Conservation (phyloP, 2,113 vertebrate species). For the Sebastes fasciatus region DNA sequence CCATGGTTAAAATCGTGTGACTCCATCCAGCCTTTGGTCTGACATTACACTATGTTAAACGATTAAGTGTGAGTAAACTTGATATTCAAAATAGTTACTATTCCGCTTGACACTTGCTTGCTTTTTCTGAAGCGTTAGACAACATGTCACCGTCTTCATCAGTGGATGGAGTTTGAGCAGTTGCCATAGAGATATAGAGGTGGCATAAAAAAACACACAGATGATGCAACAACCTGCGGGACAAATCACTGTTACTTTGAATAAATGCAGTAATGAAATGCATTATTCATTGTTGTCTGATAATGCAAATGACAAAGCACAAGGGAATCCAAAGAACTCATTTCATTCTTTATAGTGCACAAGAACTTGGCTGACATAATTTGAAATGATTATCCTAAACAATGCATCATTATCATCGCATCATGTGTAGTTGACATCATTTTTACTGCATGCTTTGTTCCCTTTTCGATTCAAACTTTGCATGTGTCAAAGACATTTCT, state of each 20-base stretch:
- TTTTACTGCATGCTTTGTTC: neutral
- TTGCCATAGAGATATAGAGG: neutral
- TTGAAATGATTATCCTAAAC: neutral
- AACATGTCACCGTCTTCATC: neutral
- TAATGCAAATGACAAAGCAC: slow-evolving; percentile 6
- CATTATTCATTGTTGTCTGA: slow-evolving; percentile 20
- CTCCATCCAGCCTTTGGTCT: too few species aligned
- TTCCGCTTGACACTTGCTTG: neutral
- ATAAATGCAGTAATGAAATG: slow-evolving; percentile 26
- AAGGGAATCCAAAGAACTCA: slow-evolving; percentile 3
- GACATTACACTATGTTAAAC: too few species aligned
- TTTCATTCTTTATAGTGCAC: neutral
- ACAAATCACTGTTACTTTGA: slow-evolving; percentile 11
- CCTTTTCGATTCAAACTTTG: neutral
- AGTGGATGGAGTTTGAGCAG: neutral
- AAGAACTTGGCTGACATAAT: neutral
- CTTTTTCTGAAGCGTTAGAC: neutral
- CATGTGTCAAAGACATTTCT: neutral
- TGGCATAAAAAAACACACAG: neutral
- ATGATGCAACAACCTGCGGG: neutral
- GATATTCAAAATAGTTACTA: neutral
- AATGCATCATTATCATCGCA: neutral
- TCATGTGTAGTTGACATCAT: neutral
- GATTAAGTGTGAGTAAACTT: neutral
- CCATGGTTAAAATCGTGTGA: too few species aligned